Base-by-base conservation (phyloP, 1,140 invertebrate genomes). In the Platyura marginata region DNA sequence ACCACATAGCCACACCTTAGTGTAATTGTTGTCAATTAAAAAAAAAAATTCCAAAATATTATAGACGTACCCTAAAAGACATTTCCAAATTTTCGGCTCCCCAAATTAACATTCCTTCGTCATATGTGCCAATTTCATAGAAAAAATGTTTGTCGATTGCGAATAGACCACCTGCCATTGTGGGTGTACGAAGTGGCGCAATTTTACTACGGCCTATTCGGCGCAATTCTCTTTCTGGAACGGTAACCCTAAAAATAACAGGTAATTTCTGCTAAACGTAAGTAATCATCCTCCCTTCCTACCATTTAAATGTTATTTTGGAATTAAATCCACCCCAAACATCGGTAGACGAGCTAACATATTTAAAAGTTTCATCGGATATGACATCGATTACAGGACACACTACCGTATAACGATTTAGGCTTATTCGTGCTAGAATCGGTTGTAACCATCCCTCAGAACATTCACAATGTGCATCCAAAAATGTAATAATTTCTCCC, bases 41-140 rank as follows among this genome's bases (percentile, higher is more conserved):
- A 21, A 51, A 46, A 41, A 38, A 46, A n/a, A n/a, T n/a, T n/a
- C n/a, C n/a, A 50, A 49, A 33, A 39, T 45, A 47, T 49, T 50
- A 34, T 36, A 22, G 45, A 43, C 42, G 23, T 77, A 97, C 93
- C 75, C 93, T 74, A 64, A 98, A 98, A 47, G 90, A 95, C 85
- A 98, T 95, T 70, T 98, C 95, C 25, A 98, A 71, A 70, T 98
- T 98, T 67, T 98, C 94, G 44, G 92, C 94, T 23, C 94, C 95
- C 95, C 94, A 98, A 49, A 98, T 96, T 59, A 98, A 91, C 94
- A 98, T 98, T 50, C 93, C 92, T 63, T 93, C 80, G 63, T 99
- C 95, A 61, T 99, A 98, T 22, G 88, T 81, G 15, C 95, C 95
- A 43, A 98, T 72, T 69, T 94, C 81, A 61, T 94, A 90, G 68